Conservation (phyloP, 1,140 invertebrate species). For the Diprion similis region DNA sequence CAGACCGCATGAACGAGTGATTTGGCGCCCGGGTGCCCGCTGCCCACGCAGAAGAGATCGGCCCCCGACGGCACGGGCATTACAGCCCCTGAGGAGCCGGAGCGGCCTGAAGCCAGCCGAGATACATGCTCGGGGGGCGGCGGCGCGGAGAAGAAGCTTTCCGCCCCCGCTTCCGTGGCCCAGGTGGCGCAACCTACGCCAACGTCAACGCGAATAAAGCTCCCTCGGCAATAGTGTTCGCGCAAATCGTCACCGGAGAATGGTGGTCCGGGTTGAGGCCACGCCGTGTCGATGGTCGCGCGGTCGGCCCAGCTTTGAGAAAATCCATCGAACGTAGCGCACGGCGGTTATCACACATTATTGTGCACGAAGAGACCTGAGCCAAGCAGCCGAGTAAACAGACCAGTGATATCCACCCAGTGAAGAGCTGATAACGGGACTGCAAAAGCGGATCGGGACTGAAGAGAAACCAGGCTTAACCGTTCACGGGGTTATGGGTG, state of each 20-base stretch:
- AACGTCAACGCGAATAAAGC: neutral
- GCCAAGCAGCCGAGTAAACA: too few relatives aligned
- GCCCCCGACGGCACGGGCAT: neutral
- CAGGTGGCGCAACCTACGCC: neutral
- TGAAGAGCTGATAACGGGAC: too few relatives aligned
- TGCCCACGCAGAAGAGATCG: conserved; percentile 9
- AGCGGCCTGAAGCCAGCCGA: neutral
- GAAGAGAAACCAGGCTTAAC: too few relatives aligned
- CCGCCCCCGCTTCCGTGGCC: neutral
- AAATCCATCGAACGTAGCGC: neutral
- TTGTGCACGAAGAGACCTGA: too few relatives aligned
- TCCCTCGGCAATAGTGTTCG: neutral
- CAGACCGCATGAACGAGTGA: conserved; percentile 40
- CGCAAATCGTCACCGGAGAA: conserved; percentile 22
- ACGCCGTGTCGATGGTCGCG: conserved; percentile 31
- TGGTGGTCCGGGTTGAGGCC: conserved; percentile 39
- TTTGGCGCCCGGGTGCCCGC: conserved; percentile 14
- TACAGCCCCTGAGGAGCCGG: neutral
- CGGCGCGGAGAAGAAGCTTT: neutral
- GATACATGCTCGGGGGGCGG: too few relatives aligned
- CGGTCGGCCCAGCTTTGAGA: conserved; percentile 8
- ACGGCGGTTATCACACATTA: too few relatives aligned
- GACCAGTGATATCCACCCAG: too few relatives aligned
- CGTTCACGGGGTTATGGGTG: too few relatives aligned
- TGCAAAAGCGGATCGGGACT: too few relatives aligned